These are phyloP conservation scores for Dinoponera quadriceps DNA, from an alignment of 1,140 invertebrate genomes.

Conservation along the genomic window DNA sequence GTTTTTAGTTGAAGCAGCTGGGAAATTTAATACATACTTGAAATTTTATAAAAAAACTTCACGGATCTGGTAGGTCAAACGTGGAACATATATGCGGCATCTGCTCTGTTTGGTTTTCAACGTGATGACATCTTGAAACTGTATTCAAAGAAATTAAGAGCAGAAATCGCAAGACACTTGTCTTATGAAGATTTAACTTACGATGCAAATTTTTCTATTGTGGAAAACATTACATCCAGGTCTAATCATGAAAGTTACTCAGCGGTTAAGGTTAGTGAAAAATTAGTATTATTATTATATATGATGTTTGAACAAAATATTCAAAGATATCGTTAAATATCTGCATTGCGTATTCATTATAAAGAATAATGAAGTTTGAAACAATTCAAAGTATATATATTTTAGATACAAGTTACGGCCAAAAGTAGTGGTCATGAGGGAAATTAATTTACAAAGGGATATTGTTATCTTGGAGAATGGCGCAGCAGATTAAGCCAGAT, in stretches of 20 bases:
- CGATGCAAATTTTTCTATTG: constrained; percentile 68
- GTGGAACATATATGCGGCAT: constrained; percentile 79
- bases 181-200: constrained; percentile 77
- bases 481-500: constrained; percentile 21
- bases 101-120: constrained; percentile 76
- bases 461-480: constrained; percentile 76
- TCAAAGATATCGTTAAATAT: constrained; percentile 5
- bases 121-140: constrained; percentile 76
- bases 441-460: constrained; percentile 77
- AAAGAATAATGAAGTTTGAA: constrained; percentile 12
- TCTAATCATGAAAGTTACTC: constrained; percentile 66
- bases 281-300: no score
- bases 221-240: constrained; percentile 58
- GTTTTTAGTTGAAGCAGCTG: neutral
- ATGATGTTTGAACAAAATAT: no score
- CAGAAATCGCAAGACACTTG: constrained; percentile 77
- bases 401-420: constrained; percentile 74
- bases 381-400: constrained; percentile 61
- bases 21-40: neutral
- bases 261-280: constrained; percentile 70
- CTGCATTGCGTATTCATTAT: constrained; percentile 46
- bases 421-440: constrained; percentile 25
- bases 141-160: constrained; percentile 79
- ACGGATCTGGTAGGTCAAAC: constrained; percentile 69
- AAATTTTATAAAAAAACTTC: constrained; percentile 22